Conservation (phyloP, 2,797 vertebrate genomes). For the Tragelaphus oryx region DNA sequence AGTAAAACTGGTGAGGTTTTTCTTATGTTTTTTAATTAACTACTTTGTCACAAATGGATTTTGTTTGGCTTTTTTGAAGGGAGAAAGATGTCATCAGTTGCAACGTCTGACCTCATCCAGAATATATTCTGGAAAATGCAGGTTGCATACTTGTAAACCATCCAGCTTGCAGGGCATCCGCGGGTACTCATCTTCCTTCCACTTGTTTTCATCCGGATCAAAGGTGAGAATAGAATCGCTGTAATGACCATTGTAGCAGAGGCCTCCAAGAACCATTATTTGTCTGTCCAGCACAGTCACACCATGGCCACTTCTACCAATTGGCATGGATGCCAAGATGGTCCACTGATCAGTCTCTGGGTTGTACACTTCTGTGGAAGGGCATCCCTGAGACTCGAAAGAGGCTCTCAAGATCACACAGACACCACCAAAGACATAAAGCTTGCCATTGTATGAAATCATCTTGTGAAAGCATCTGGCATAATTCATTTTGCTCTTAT, state of each 20-base stretch:
- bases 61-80: conserved; percentile 50
- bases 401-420: conserved; percentile 98
- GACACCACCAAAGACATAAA: conserved; percentile 98
- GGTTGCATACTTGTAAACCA: conserved; percentile 98
- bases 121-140: conserved; percentile 98
- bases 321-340: conserved; percentile 98
- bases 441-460: conserved; percentile 98
- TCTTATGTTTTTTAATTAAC: conserved; percentile 67
- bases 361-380: conserved; percentile 98
- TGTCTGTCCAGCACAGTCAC: conserved; percentile 97
- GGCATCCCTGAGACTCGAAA: conserved; percentile 98
- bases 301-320: conserved; percentile 97
- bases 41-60: conserved; percentile 67
- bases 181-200: conserved; percentile 99
- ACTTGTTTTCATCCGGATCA: conserved; percentile 98
- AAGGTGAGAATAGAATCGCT: conserved; percentile 99
- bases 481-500: conserved; percentile 99
- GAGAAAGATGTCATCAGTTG: conserved; percentile 85
- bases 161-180: conserved; percentile 99
- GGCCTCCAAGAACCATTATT: conserved; percentile 98
- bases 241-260: conserved; percentile 99
- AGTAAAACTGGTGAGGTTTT: conserved; percentile 74
- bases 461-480: conserved; percentile 99
- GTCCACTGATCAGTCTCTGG: conserved; percentile 97
- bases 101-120: conserved; percentile 96